A percentile compares a stretch with the other conserved stretches of the same genome.
phyloP scores from a whole-genome alignment of 2,888 invertebrate genomes.

The Sthenelais limicola region DNA sequence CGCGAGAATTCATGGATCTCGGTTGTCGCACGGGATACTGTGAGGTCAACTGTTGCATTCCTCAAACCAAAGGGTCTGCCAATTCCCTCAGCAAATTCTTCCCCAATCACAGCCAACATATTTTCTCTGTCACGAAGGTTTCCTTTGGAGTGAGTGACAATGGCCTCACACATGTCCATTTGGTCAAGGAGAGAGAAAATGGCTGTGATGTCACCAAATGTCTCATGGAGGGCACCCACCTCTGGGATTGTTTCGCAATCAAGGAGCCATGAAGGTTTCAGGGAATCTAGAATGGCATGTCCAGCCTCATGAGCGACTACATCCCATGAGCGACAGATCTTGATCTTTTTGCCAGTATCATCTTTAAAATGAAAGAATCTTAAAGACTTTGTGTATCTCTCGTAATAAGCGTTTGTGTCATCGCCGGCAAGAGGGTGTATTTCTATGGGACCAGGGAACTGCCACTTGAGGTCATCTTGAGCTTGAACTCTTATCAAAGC shows the following conservation, averaged over 20 bases:
- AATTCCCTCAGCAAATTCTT: constrained; percentile 1
- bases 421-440: constrained; percentile 1
- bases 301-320: constrained; percentile 22
- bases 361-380: constrained; percentile 1
- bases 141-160: constrained; percentile 8
- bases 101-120: neutral
- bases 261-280: neutral
- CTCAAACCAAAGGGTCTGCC: constrained; percentile 13
- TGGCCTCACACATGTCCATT: constrained; percentile 11
- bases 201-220: constrained; percentile 9
- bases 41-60: neutral
- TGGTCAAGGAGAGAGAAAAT: constrained; percentile 1
- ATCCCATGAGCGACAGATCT: neutral
- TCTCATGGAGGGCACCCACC: constrained; percentile 7
- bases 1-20: constrained; percentile 14
- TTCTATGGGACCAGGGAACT: neutral
- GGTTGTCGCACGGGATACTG: neutral
- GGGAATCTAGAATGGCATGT: constrained; percentile 14
- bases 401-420: constrained; percentile 1
- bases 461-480: neutral
- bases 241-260: neutral
- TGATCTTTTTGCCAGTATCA: neutral
- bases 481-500: neutral
- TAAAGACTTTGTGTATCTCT: neutral
- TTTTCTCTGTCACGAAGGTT: neutral